Evolutionary conservation across 2,797 vertebrate species (phyloP).

Genomic region (Acanthopagrus latus): DNA sequence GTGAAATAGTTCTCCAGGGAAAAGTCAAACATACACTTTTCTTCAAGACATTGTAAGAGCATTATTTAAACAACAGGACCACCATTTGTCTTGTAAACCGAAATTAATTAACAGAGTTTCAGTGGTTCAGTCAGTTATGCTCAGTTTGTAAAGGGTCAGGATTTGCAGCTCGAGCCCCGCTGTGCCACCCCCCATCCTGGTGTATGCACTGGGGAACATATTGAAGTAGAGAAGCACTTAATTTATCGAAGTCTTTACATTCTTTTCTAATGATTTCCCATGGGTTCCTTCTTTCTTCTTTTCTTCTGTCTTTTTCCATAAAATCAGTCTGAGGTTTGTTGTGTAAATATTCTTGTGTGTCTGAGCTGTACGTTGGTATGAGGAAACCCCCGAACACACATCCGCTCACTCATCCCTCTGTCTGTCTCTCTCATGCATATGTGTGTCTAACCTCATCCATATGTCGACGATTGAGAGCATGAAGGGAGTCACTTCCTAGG

Average conservation of each 20-base stretch:
- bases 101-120: neutral
- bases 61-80: neutral
- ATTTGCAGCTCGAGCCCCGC: neutral
- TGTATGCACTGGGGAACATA: neutral
- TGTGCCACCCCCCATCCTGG: neutral
- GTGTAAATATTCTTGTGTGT: constrained; percentile 22
- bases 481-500: constrained; percentile 56
- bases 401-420: constrained; percentile 56
- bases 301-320: constrained; percentile 25
- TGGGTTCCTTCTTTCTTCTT: neutral
- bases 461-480: constrained; percentile 63
- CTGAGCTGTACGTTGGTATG: constrained; percentile 14
- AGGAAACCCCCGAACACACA: constrained; percentile 54
- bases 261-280: constrained; percentile 18
- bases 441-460: constrained; percentile 73
- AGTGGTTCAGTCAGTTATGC: neutral
- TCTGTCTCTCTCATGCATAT: constrained; percentile 45
- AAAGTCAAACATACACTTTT: neutral
- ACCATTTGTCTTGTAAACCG: neutral
- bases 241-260: constrained; percentile 25
- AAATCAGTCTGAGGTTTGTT: constrained; percentile 37
- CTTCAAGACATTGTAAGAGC: neutral
- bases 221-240: neutral
- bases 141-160: neutral
- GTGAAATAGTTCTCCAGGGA: neutral